Base-by-base conservation (phyloP, 2,888 invertebrate species). In the Trichogramma dendrolimi region DNA sequence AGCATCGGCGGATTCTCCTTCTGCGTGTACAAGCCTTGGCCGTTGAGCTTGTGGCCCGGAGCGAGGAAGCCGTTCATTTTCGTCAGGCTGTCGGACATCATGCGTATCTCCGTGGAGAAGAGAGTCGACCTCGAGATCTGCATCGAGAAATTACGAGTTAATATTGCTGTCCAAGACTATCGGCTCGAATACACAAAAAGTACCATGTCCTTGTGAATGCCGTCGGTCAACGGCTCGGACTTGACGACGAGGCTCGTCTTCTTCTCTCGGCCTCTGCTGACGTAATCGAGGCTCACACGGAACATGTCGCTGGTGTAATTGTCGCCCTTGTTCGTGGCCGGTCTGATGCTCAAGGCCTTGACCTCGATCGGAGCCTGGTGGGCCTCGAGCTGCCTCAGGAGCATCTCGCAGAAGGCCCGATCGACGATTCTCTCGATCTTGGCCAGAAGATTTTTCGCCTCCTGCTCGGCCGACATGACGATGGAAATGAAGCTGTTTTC, bases 301-400 rank as follows among this genome's bases (percentile, higher is more conserved):
- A 72, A 55, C 75, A 79, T 76, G n/a, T 77, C 75, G 65, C 79
- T 78, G 5, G 73, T 71, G 50, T 79, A 79, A 71, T 79, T 79
- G 64, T 79, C 79, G 50, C 78, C 79, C 64, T 74, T 73, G 44
- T 54, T 67, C 4, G 78, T 77, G 0, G 78, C 79, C 2, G 76
- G 68, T 48, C 73, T 76, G 2, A 68, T 61, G 14, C 43, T 44
- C 46, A 77, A 51, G 63, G 73, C 67, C 52, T 62, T 71, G 54
- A 79, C 73, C 42, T 67, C 55, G 53, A 78, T 68, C 3, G 27
- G 27, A 11, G 71, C 69, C 27, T 66, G 61, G 67, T 77, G 72
- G 6, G 66, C 64, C 55, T 74, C 74, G 10, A 69, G 61, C n/a
- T 70, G 65, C 40, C 69, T 71, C 8, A 79, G 64, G 50, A 73